These are phyloP conservation scores for Bombus ignitus DNA, from an alignment of 1,140 invertebrate genomes.

Conservation along the genomic window DNA sequence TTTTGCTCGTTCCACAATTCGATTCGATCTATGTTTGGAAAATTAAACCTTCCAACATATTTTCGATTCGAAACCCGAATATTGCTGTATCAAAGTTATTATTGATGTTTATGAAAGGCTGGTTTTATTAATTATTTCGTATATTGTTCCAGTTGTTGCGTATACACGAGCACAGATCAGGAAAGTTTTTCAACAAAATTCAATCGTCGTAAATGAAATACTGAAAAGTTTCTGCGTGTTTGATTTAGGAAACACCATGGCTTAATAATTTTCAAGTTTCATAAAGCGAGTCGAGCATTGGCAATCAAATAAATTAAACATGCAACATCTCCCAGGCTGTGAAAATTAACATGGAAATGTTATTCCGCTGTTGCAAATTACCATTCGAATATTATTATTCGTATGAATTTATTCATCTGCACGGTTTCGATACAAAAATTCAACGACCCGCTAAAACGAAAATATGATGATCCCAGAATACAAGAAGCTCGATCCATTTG, in stretches of 20 bases:
- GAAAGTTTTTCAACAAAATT: neutral
- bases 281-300: neutral
- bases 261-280: neutral
- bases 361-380: neutral
- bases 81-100: neutral
- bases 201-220: neutral
- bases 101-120: neutral
- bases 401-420: neutral
- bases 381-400: neutral
- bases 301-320: neutral
- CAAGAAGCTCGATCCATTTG: neutral
- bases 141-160: neutral
- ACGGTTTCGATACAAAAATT: neutral
- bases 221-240: neutral
- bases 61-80: neutral
- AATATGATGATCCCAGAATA: no score
- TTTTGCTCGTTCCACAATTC: neutral
- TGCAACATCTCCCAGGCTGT: neutral
- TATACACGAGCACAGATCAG: neutral
- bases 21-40: neutral
- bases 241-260: neutral
- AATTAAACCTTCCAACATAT: neutral
- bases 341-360: slow-evolving; percentile 5
- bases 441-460: no score
- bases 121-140: neutral